Evolutionary conservation across 2,888 invertebrate species (phyloP), one percentile per base, ranked within the genome.

Genomic region (Quadriops clusia): DNA sequence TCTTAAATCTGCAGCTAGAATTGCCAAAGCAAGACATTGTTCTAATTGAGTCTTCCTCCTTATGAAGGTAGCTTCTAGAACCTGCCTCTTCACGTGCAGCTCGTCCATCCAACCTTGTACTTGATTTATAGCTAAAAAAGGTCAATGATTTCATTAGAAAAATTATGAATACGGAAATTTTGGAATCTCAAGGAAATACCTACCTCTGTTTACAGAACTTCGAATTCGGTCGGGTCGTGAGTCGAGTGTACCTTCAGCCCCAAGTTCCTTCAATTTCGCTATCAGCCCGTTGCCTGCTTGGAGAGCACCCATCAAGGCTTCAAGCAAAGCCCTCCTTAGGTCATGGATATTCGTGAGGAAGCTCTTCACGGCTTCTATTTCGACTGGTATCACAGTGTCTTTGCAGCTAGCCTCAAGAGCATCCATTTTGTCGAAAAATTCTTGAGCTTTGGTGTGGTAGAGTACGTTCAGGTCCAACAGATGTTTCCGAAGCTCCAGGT

Each of bases 271-370:
- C 40, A 89, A 64, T 49, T 75, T 71, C 28, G 76, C 77, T 46
- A 89, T 64, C 39, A 87, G 63, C 30, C 69, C 66, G 53, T 83
- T 82, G 27, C 87, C 87, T 41, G 81, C 74, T 51, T 83, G 81
- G 27, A 89, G 63, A 3, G 86, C 79, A n/a, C 70, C 68, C 73
- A 85, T 82, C 3, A 86, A 70, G 4, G 77, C 66, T 42, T 84
- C 84, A 33, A 87, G 61, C 56, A 86, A 74, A 28, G 71, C 65
- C 49, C 77, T 75, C 36, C 77, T 64, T 39, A 78, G 62, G 42
- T 82, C 80, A 49, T 81, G 77, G 45, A 83, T 74, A 51, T 70
- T 74, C 34, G 70, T 71, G 12, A 85, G 61, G 48, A 77, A 70
- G 43, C 68, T 70, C 50, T 77, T 75, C 18, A 83, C 79, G 3